Evolutionary conservation across 2,888 invertebrate species (phyloP).

Genomic region (Troides helena): DNA sequence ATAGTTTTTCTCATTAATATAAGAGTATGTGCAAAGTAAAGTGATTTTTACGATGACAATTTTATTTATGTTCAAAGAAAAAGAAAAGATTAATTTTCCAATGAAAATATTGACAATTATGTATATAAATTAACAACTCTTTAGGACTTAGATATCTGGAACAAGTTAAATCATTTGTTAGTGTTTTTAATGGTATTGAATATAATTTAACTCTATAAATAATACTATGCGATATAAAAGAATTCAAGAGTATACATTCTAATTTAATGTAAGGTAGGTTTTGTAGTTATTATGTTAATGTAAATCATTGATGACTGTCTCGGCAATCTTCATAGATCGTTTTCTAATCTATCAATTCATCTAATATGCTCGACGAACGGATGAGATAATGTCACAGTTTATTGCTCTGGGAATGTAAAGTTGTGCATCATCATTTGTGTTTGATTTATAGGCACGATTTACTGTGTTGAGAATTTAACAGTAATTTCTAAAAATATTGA

Average conservation of each 20-base stretch:
- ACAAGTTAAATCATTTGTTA: background rate
- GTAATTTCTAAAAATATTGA: background rate
- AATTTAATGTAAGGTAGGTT: background rate
- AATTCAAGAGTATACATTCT: background rate
- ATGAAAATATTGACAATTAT: no score
- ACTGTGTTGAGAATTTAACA: background rate
- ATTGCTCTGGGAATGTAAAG: conserved; percentile 20
- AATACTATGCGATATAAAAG: background rate
- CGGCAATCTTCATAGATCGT: conserved; percentile 23
- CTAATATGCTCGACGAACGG: conserved; percentile 21
- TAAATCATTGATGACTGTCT: conserved; percentile 18
- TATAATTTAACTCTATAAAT: background rate
- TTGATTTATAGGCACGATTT: conserved; percentile 4
- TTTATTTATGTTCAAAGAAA: no score
- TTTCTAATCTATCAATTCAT: conserved; percentile 25
- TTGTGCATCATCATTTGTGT: conserved; percentile 7
- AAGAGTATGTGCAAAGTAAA: no score
- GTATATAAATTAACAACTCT: no score
- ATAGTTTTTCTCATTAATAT: no score
- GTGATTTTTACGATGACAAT: no score
- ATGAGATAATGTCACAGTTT: conserved; percentile 17
- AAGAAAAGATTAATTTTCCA: no score
- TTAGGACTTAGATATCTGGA: background rate
- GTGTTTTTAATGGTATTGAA: background rate
- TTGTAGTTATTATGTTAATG: conserved; percentile 6